phyloP scores from a whole-genome alignment of 2,113 vertebrate genomes.

The Vidua macroura region DNA sequence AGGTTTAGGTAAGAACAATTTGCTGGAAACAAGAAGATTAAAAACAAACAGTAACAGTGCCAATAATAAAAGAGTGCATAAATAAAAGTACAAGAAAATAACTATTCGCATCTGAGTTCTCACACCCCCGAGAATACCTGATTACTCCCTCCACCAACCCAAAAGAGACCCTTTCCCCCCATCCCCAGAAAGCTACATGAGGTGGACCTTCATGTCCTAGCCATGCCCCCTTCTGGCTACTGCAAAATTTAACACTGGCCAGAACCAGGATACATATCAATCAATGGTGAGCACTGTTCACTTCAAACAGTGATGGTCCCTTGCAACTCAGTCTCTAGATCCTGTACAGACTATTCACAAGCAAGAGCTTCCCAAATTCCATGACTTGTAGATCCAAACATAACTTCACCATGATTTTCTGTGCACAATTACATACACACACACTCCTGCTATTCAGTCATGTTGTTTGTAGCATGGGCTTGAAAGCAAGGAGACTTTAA shows the following conservation, averaged over 20 bases:
- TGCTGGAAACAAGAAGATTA: neutral
- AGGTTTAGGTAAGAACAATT: neutral
- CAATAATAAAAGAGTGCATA: neutral
- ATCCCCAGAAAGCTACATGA: neutral
- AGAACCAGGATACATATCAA: neutral
- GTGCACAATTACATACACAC: neutral
- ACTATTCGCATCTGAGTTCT: fast-evolving
- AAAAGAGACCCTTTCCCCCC: neutral
- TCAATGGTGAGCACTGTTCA: neutral
- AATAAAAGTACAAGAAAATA: neutral
- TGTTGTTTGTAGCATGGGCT: neutral
- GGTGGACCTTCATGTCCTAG: neutral
- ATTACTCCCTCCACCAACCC: neutral
- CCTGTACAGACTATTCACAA: neutral
- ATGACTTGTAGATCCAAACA: neutral
- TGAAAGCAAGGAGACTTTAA: neutral
- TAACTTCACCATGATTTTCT: neutral
- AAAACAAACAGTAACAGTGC: neutral
- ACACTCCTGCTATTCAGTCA: neutral
- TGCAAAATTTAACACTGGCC: neutral
- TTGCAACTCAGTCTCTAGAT: neutral
- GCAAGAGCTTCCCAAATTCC: neutral
- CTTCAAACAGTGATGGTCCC: neutral
- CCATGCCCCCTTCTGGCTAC: neutral
- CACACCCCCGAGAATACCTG: fast-evolving